phyloP scores from a whole-genome alignment of 2,113 vertebrate species.

The Mohoua ochrocephala region DNA sequence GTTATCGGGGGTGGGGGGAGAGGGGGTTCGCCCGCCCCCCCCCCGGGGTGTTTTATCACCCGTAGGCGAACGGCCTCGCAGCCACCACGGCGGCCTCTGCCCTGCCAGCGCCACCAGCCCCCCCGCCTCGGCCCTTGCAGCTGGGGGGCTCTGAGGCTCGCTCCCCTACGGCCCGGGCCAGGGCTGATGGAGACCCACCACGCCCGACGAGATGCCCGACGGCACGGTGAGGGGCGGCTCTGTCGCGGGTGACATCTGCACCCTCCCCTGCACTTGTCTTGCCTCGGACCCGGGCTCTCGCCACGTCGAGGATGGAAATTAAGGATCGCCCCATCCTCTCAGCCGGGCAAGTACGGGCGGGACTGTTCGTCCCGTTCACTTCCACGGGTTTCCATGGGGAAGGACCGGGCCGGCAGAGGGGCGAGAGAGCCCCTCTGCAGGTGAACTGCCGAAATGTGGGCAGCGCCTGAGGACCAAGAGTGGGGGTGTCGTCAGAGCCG shows the following conservation, averaged over 20 bases:
- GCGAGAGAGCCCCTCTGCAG: background rate
- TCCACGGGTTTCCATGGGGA: background rate
- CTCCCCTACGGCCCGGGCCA: too few relatives aligned
- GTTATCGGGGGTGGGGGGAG: background rate
- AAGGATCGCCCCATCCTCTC: too few relatives aligned
- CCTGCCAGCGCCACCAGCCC: background rate
- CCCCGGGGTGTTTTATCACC: background rate
- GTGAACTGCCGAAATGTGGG: background rate
- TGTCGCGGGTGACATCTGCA: background rate
- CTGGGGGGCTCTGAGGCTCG: background rate
- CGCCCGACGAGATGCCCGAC: background rate
- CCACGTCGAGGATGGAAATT: background rate
- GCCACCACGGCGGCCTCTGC: background rate
- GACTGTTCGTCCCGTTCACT: background rate
- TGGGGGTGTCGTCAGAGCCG: background rate
- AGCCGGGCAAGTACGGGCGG: background rate
- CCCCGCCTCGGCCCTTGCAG: background rate
- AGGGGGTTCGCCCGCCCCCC: rapidly evolving
- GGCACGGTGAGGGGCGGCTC: background rate
- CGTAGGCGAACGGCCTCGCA: background rate
- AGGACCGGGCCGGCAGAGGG: background rate
- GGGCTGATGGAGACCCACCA: background rate
- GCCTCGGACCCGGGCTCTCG: background rate
- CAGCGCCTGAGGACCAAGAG: background rate
- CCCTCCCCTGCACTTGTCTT: background rate